Percentiles rank a stretch among this genome's conserved stretches.
These are phyloP conservation scores for Ondatra zibethicus DNA, from an alignment of 2,113 vertebrate genomes.

Conservation along the genomic window DNA sequence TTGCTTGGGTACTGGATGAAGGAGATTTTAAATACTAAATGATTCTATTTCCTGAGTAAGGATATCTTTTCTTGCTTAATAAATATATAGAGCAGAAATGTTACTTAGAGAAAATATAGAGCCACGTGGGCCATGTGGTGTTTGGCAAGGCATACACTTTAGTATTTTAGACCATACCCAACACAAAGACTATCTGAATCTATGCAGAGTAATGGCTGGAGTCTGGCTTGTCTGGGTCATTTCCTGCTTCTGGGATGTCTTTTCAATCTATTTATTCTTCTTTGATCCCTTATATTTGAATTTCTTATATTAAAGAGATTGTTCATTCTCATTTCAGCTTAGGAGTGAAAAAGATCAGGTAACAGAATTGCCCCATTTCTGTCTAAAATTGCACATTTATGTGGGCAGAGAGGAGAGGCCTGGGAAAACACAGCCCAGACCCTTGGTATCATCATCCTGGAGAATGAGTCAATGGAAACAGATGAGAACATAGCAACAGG, in stretches of 20 bases:
- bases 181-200: not conserved
- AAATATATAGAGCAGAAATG: not conserved
- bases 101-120: not conserved
- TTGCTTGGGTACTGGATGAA: not conserved
- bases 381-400: not conserved
- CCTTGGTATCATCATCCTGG: not conserved
- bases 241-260: not conserved
- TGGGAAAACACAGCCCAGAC: not conserved
- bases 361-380: slow-evolving; percentile 5
- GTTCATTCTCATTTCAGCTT: not conserved
- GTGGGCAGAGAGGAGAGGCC: not conserved
- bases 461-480: not conserved
- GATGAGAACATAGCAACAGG: not conserved
- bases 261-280: slow-evolving; percentile 18
- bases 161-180: not conserved
- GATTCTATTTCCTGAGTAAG: slow-evolving; percentile 17
- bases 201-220: not conserved
- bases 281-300: not conserved
- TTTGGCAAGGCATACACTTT: not conserved
- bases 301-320: slow-evolving; percentile 1
- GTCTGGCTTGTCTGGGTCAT: not conserved
- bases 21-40: not conserved
- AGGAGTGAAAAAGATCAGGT: not conserved
- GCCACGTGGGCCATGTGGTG: not conserved
- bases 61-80: not conserved